phyloP scores from a whole-genome alignment of 2,113 vertebrate species.

The Serinus canaria region DNA sequence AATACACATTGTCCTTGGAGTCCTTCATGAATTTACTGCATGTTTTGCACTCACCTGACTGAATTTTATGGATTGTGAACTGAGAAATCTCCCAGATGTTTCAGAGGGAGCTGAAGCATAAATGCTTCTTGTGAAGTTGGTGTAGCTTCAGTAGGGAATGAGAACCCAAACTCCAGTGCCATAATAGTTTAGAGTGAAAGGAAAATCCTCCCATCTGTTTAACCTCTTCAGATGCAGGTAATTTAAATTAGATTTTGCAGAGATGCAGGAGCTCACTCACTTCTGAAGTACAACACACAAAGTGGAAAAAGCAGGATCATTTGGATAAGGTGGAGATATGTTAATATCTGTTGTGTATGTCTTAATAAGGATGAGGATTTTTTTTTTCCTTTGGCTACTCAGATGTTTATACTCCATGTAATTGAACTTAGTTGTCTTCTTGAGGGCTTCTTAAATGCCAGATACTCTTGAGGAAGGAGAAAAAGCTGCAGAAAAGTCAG shows the following conservation, averaged over 20 bases:
- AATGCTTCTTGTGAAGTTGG: not conserved
- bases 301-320: not conserved
- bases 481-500: not conserved
- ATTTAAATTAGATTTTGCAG: not conserved
- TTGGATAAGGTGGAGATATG: not conserved
- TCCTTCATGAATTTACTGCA: not conserved
- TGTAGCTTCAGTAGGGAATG: not conserved
- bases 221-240: not conserved
- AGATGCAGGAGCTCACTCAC: accelerated
- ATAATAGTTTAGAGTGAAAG: not conserved
- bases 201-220: not conserved
- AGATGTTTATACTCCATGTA: not conserved
- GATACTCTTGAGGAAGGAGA: not conserved
- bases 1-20: not conserved
- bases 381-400: not conserved
- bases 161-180: not conserved
- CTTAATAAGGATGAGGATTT: not conserved
- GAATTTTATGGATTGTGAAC: not conserved
- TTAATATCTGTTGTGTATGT: not conserved
- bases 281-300: not conserved
- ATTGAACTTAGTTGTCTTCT: not conserved
- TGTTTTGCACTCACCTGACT: not conserved
- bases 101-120: not conserved
- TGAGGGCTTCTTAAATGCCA: not conserved
- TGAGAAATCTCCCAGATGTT: accelerated